These are phyloP conservation scores for Falcunculus frontatus DNA, from an alignment of 2,113 vertebrate species.

Conservation along the genomic window DNA sequence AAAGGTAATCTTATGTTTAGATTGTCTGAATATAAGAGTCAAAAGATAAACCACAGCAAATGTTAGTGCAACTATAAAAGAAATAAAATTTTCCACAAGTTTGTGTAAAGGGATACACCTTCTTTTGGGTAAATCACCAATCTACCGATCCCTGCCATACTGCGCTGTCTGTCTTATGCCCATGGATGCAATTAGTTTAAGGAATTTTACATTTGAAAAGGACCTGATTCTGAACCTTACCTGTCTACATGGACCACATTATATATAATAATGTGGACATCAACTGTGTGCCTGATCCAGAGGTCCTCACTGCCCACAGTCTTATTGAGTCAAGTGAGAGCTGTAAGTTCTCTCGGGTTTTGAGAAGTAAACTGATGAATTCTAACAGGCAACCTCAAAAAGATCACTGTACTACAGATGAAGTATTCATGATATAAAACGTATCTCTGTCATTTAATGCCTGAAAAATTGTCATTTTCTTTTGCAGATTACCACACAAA, in stretches of 20 bases:
- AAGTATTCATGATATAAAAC: background rate
- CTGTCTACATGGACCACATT: background rate
- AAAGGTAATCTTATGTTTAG: background rate
- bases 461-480: background rate
- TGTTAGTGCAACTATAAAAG: background rate
- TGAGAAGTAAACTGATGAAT: background rate
- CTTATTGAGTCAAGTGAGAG: background rate
- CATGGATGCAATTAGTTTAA: background rate
- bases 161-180: background rate
- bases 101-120: background rate
- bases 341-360: background rate
- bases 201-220: background rate
- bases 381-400: background rate
- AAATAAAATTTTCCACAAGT: background rate
- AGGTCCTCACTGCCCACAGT: background rate
- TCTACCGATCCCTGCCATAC: background rate
- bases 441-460: background rate
- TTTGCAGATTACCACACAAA: background rate
- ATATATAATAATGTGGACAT: background rate
- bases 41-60: background rate
- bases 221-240: background rate
- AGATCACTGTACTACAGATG: background rate
- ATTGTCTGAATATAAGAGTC: background rate
- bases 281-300: background rate
- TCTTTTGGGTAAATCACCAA: background rate